These are phyloP conservation scores for Columbina picui DNA, from an alignment of 2,113 vertebrate species.

Conservation along the genomic window DNA sequence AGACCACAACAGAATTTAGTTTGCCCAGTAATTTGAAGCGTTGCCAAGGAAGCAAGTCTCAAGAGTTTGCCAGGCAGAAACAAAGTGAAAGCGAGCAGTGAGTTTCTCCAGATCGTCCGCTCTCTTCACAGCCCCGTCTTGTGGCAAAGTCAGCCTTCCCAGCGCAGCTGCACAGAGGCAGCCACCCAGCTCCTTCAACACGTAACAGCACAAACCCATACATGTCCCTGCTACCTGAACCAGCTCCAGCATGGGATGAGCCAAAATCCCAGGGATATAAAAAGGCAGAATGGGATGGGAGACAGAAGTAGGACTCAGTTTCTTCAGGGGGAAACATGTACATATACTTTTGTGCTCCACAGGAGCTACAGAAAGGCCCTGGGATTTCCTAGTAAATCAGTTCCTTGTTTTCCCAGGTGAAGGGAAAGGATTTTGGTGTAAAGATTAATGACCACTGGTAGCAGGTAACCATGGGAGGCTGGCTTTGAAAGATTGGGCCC, in stretches of 20 bases:
- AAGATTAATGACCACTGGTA: background rate
- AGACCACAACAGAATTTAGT: background rate
- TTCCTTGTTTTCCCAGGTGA: background rate
- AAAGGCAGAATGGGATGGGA: rapidly evolving
- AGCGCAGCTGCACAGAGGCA: background rate
- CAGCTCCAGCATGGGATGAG: background rate
- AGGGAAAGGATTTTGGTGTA: background rate
- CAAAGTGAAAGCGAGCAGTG: background rate
- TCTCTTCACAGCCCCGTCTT: background rate
- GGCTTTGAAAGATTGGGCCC: background rate
- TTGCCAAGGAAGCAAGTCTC: background rate
- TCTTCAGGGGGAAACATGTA: rapidly evolving
- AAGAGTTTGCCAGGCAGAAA: background rate
- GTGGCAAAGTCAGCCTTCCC: background rate
- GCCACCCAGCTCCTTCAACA: background rate
- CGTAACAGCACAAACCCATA: background rate
- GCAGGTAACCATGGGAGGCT: background rate
- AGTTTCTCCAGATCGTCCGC: background rate
- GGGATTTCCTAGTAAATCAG: background rate
- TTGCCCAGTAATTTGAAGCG: background rate
- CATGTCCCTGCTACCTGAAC: background rate
- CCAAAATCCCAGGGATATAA: background rate
- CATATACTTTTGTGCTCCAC: background rate
- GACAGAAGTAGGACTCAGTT: background rate
- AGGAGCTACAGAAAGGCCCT: background rate